These are phyloP conservation scores for Dolomedes plantarius DNA, from an alignment of 2,888 invertebrate genomes.

Conservation along the genomic window DNA sequence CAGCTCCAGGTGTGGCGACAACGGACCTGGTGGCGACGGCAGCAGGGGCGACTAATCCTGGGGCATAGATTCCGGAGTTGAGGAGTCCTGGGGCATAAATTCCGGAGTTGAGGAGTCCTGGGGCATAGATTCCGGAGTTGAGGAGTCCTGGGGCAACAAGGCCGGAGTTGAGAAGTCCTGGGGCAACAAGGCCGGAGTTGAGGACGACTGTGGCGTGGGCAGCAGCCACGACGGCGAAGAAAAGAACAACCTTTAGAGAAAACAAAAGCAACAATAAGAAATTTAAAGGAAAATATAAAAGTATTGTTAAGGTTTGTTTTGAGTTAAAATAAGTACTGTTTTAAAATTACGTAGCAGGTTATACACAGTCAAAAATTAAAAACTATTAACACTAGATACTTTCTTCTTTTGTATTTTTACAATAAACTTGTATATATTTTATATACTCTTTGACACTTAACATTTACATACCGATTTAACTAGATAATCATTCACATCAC, in stretches of 20 bases:
- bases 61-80: not conserved
- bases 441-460: too few species aligned
- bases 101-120: constrained; percentile 11
- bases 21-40: constrained; percentile 15
- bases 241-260: not conserved
- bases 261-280: too few species aligned
- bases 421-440: too few species aligned
- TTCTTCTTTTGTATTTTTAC: too few species aligned
- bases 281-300: too few species aligned
- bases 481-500: too few species aligned
- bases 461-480: too few species aligned
- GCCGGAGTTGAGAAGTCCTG: not conserved
- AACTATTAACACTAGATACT: too few species aligned
- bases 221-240: not conserved
- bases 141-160: constrained; percentile 5
- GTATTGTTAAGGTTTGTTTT: too few species aligned
- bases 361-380: too few species aligned
- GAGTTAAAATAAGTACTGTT: too few species aligned
- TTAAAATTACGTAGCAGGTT: too few species aligned
- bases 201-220: not conserved
- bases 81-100: constrained; percentile 14
- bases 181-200: not conserved
- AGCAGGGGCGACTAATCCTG: not conserved
- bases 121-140: not conserved
- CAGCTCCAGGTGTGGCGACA: constrained; percentile 27